Conservation (phyloP, 2,888 invertebrate genomes). For the Polymixis flavicincta region DNA sequence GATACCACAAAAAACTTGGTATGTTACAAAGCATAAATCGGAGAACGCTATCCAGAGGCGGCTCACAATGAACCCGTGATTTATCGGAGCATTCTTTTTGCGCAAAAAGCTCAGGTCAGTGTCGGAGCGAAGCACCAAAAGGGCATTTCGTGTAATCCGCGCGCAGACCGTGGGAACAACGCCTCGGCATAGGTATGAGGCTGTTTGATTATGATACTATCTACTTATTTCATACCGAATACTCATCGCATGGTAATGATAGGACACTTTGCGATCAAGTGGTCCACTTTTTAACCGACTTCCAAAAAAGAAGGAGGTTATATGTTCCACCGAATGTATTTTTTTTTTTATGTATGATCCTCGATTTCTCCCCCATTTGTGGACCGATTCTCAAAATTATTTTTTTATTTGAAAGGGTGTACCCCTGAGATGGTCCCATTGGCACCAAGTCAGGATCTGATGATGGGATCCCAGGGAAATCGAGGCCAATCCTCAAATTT, state of each 20-base stretch:
- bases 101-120: slow-evolving; percentile 89
- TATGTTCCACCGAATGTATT: too few species aligned
- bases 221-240: slow-evolving; percentile 41
- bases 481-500: too few species aligned
- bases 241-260: slow-evolving; percentile 11
- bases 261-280: background rate
- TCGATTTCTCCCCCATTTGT: too few species aligned
- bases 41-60: slow-evolving; percentile 82
- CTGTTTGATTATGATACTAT: slow-evolving; percentile 57
- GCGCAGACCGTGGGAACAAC: slow-evolving; percentile 85
- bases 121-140: slow-evolving; percentile 88
- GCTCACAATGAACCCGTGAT: slow-evolving; percentile 87
- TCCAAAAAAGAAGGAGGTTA: too few species aligned
- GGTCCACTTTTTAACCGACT: slow-evolving; percentile 4
- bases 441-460: too few species aligned
- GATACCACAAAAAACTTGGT: slow-evolving; percentile 81
- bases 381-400: too few species aligned
- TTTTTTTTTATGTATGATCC: too few species aligned
- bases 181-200: slow-evolving; percentile 61
- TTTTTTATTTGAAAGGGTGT: too few species aligned
- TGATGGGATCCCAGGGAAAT: too few species aligned
- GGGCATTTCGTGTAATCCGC: slow-evolving; percentile 89
- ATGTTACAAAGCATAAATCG: slow-evolving; percentile 81
- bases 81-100: slow-evolving; percentile 88
- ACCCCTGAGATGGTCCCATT: too few species aligned